These are phyloP conservation scores for Trachymyrmex cornetzi DNA, from an alignment of 1,140 invertebrate genomes.

Conservation along the genomic window DNA sequence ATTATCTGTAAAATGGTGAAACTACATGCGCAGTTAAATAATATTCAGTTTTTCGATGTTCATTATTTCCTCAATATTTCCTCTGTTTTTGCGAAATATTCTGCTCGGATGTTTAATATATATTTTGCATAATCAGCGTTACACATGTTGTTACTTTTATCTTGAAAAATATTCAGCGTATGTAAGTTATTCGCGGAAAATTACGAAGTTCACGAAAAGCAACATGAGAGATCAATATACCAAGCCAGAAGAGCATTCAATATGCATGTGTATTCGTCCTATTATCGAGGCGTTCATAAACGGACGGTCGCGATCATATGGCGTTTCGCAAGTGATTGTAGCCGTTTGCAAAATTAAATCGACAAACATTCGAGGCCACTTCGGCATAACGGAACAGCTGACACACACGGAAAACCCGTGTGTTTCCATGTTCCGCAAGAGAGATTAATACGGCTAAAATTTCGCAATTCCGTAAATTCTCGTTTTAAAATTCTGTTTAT, in stretches of 20 bases:
- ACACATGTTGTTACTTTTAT: constrained; percentile 11
- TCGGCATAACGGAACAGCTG: constrained; percentile 46
- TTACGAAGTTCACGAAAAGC: constrained; percentile 23
- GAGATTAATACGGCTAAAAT: constrained; percentile 34
- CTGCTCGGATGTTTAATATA: background rate
- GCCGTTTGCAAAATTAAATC: constrained; percentile 49
- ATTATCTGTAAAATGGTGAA: background rate
- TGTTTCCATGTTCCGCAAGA: constrained; percentile 2
- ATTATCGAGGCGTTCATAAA: constrained; percentile 51
- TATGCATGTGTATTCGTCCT: background rate
- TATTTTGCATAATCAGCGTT: constrained; percentile 2
- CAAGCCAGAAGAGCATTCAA: background rate
- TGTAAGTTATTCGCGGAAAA: constrained; percentile 6
- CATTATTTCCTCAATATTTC: background rate
- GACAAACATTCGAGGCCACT: constrained; percentile 43
- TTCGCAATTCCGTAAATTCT: constrained; percentile 26
- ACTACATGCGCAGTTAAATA: background rate
- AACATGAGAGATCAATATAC: constrained; percentile 8
- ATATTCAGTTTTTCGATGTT: background rate
- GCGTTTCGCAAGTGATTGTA: constrained; percentile 49
- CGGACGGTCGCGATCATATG: background rate
- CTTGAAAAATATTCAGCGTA: constrained; percentile 14
- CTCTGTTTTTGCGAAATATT: background rate
- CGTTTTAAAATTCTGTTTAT: constrained; percentile 37
- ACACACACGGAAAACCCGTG: constrained; percentile 15